Evolutionary conservation across 1,140 invertebrate genomes (phyloP).

Genomic region (Formica selysi): DNA sequence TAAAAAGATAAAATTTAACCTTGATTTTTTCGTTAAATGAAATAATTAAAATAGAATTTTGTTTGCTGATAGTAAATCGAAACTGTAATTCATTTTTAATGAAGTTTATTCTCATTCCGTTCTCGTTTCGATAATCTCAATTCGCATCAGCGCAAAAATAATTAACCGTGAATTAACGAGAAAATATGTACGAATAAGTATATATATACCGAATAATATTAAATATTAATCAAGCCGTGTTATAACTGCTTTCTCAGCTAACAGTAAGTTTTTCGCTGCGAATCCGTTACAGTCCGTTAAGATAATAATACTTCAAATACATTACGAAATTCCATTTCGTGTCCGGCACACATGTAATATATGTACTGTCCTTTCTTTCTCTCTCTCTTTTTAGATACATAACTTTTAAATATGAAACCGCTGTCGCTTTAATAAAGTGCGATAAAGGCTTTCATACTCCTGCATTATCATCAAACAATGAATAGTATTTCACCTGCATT

Average conservation of each 20-base stretch:
- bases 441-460: not conserved
- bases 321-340: slow-evolving; percentile 7
- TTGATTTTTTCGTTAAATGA: not conserved
- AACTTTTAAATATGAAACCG: not conserved
- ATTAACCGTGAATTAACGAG: not conserved
- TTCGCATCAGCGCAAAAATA: not conserved
- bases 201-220: not conserved
- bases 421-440: not conserved
- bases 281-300: not conserved
- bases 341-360: not conserved
- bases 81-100: slow-evolving; percentile 1
- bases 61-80: not conserved
- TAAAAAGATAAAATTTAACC: not conserved
- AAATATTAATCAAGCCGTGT: slow-evolving; percentile 10
- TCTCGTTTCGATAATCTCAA: slow-evolving; percentile 14
- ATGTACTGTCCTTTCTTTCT: not conserved
- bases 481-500: not conserved
- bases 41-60: not conserved
- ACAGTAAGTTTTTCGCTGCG: not conserved
- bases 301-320: not conserved
- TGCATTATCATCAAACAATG: not conserved
- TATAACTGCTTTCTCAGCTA: slow-evolving; percentile 1
- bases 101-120: not conserved
- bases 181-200: not conserved
- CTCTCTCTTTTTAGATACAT: not conserved